Evolutionary conservation across 2,888 invertebrate species (phyloP).

Genomic region (Heliconius ethilla): DNA sequence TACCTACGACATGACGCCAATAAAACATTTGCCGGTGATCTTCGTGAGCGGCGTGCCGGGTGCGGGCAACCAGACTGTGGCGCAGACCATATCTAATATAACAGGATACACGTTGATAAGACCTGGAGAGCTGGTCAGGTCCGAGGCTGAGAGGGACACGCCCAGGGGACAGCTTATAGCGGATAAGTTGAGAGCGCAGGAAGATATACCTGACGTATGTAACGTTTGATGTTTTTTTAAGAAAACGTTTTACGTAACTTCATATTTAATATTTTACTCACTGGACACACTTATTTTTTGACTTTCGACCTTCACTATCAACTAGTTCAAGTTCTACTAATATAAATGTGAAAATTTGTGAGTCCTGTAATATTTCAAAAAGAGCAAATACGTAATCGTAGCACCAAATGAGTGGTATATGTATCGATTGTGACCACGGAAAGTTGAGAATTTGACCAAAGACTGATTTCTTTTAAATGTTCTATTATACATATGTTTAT

Average conservation of each 20-base stretch:
- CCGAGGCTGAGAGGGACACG: slow-evolving; percentile 75
- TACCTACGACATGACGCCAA: slow-evolving; percentile 74
- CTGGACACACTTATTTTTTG: no score
- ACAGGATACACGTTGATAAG: slow-evolving; percentile 76
- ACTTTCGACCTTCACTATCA: neutral
- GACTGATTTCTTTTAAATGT: no score
- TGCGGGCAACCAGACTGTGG: slow-evolving; percentile 76
- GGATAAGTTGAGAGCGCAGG: slow-evolving; percentile 69
- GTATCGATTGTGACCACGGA: neutral
- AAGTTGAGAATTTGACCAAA: neutral
- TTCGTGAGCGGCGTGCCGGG: slow-evolving; percentile 79
- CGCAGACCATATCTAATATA: slow-evolving; percentile 72
- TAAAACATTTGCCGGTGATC: slow-evolving; percentile 73
- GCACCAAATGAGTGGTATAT: neutral
- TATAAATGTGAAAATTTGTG: no score
- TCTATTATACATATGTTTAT: no score
- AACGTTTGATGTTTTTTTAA: slow-evolving; percentile 3
- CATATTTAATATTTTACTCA: no score
- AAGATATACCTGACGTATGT: slow-evolving; percentile 72
- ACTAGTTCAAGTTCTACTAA: neutral
- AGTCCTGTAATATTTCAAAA: neutral
- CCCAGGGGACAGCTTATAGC: slow-evolving; percentile 75
- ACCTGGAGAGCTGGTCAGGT: slow-evolving; percentile 75
- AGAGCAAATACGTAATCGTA: neutral
- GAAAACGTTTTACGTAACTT: neutral